A percentile compares a stretch with the other conserved stretches of the same genome.
phyloP scores from a whole-genome alignment of 2,113 vertebrate genomes.

The Trichechus manatus region DNA sequence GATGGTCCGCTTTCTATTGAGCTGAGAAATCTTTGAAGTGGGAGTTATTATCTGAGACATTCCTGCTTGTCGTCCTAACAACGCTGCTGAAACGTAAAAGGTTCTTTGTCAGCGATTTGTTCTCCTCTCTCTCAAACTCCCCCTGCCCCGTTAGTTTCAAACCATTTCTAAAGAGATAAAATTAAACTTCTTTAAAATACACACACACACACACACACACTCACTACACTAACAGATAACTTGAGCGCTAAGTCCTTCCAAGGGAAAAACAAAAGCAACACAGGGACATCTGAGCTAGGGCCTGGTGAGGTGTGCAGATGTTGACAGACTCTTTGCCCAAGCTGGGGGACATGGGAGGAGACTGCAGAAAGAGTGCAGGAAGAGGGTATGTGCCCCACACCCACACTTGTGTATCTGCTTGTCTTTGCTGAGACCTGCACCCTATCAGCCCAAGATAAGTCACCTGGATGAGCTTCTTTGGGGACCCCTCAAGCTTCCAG shows the following conservation, averaged over 20 bases:
- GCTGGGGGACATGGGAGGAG: not conserved
- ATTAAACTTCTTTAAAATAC: constrained; percentile 85
- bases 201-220: constrained; percentile 1
- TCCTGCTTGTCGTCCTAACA: constrained; percentile 97
- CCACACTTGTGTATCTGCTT: not conserved
- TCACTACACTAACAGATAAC: constrained; percentile 82
- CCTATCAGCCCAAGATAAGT: not conserved
- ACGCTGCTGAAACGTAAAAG: constrained; percentile 98
- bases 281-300: constrained; percentile 72
- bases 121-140: constrained; percentile 95
- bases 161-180: constrained; percentile 93
- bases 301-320: constrained; percentile 76
- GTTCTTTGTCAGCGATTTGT: constrained; percentile 97
- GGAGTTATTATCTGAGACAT: constrained; percentile 98
- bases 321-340: constrained; percentile 3
- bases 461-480: not conserved
- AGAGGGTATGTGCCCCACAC: not conserved
- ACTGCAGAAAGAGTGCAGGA: not conserved
- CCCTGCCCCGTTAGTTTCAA: constrained; percentile 89
- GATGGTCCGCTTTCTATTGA: constrained; percentile 97
- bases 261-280: constrained; percentile 79
- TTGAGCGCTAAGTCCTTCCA: constrained; percentile 83
- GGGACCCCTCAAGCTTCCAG: not conserved
- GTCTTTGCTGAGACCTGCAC: not conserved
- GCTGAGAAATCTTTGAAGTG: constrained; percentile 97